Evolutionary conservation across 2,113 vertebrate species (phyloP).

Genomic region (Thermophis baileyi): DNA sequence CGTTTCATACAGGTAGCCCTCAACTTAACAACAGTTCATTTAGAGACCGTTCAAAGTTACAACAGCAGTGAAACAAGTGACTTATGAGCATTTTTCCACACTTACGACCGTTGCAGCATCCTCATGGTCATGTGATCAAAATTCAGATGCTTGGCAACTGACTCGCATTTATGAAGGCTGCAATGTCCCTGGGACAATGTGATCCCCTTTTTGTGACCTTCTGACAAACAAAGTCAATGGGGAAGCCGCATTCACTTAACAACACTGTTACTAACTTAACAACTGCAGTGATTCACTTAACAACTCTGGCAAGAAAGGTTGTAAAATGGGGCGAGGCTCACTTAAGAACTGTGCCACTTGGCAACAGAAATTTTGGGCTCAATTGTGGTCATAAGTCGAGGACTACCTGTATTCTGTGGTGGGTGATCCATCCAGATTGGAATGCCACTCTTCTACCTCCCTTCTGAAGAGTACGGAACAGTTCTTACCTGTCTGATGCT

Average conservation of each 20-base stretch:
- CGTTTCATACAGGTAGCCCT: not conserved
- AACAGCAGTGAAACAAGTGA: not conserved
- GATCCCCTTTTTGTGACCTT: not conserved
- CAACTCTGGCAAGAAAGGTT: not conserved
- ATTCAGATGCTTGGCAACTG: not conserved
- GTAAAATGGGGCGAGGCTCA: not conserved
- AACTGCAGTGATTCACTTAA: not conserved
- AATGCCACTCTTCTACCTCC: not conserved
- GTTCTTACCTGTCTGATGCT: conserved; percentile 73
- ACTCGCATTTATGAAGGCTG: not conserved
- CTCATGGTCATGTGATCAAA: not conserved
- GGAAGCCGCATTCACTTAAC: not conserved
- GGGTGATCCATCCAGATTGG: not conserved
- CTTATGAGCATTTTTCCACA: not conserved
- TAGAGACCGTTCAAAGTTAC: not conserved
- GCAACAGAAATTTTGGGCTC: not conserved
- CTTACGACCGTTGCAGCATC: not conserved
- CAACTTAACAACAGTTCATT: not conserved
- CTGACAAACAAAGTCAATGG: not conserved
- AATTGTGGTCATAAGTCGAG: not conserved
- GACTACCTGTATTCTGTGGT: not conserved
- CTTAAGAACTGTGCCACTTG: not conserved
- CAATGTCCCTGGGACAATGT: not conserved
- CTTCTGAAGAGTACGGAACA: fast-evolving
- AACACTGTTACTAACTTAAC: not conserved